Evolutionary conservation across 2,888 invertebrate species (phyloP).

Genomic region (Coronaproctus castanopsis): DNA sequence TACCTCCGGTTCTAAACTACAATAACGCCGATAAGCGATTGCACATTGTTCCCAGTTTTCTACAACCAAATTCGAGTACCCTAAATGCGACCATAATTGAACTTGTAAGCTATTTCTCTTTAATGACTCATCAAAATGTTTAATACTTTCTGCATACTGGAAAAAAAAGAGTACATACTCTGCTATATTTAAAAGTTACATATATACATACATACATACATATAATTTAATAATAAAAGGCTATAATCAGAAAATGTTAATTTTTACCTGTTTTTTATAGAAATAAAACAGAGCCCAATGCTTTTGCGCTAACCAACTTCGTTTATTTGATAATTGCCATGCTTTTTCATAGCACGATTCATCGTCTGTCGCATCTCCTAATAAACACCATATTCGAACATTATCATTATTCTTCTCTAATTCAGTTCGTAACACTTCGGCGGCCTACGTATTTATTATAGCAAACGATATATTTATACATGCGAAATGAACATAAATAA

Average conservation of each 20-base stretch:
- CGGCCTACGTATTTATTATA: conserved; percentile 36
- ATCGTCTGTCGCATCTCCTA: conserved; percentile 72
- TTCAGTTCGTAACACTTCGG: conserved; percentile 56
- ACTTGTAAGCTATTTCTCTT: conserved; percentile 75
- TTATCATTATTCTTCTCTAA: conserved; percentile 49
- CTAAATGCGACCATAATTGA: conserved; percentile 64
- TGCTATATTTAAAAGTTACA: too few relatives aligned
- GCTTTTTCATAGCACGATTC: conserved; percentile 64
- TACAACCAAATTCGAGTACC: conserved; percentile 56
- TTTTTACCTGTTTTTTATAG: conserved; percentile 38
- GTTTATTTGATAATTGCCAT: conserved; percentile 66
- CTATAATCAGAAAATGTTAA: too few relatives aligned
- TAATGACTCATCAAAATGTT: conserved; percentile 59
- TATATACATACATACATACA: too few relatives aligned
- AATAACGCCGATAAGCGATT: conserved; percentile 66
- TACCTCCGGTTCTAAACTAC: conserved; percentile 53
- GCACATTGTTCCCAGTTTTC: conserved; percentile 68
- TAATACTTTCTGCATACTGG: conserved; percentile 49
- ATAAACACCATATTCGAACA: conserved; percentile 66
- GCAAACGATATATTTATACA: not conserved
- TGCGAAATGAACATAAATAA: conserved; percentile 1
- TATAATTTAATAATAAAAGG: too few relatives aligned
- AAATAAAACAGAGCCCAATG: conserved; percentile 72
- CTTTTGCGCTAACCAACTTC: conserved; percentile 64
- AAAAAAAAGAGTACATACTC: conserved; percentile 8